Evolutionary conservation across 2,797 vertebrate genomes (phyloP), one percentile per base, ranked within the genome.

Genomic region (Aldrovandia affinis): DNA sequence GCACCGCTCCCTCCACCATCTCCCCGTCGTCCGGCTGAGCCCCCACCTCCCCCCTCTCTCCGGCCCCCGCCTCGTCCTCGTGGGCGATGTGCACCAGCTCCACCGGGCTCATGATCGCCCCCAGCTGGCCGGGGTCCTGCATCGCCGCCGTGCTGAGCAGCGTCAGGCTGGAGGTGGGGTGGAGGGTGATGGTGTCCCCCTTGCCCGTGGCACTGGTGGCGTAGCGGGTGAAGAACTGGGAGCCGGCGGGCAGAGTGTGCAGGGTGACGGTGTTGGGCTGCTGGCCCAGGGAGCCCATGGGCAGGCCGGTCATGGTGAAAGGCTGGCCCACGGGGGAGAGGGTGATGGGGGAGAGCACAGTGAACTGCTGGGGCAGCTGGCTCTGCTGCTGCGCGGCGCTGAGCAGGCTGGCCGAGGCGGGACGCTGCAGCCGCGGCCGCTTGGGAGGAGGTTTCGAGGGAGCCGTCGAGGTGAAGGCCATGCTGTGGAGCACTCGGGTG

Each of bases 321-420:
- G 96, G 95, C 80, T 97, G 96, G 50, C 96, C 95, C 1, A 97
- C 92, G 0, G 98, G 97, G 0, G 97, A 94, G 0, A 99, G 95
- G 0, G 97, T 94, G 25, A 99, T 97, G 33, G 98, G 97, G 0
- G 97, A 99, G 59, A 99, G 96, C 81, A 99, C 96, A 0, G 98
- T 98, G 92, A 98, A 98, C 92, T 96, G 96, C 90, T 97, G 97
- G 44, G 96, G 92, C 88, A 94, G 94, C 84, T 94, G 94, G 87
- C 90, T 3, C 14, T 92, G 82, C 59, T 92, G 93, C 87, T 93
- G 93, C 82, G 87, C 95, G 12, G 92, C 91, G 87, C 95, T 95
- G 81, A 99, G 93, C 59, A 98, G 95, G 0, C 97, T 96, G 89
- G 97, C 96, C 0, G 98, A 99, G 83, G 97, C 95, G 0, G 98